Base-by-base conservation (phyloP, 2,888 invertebrate genomes). In the Argyra leucocephala region DNA sequence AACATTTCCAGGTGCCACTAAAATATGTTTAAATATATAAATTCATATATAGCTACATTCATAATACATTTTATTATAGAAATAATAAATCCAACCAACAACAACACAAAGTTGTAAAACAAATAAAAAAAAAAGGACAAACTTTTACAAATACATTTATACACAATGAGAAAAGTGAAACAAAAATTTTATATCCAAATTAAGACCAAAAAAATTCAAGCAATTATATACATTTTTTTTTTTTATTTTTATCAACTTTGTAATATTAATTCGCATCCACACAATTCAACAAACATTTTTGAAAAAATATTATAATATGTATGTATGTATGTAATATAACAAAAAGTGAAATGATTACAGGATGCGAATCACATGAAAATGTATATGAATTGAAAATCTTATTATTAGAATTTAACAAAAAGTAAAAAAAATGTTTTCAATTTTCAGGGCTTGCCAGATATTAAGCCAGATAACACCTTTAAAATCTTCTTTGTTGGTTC, bases 391-490 rank as follows among this genome's bases (percentile, higher is more conserved):
- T n/a, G n/a, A 31, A 31, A 31, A 31, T 31, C 7, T 12, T 31
- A 12, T 31, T 31, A 31, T 31, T 31, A n/a, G 7, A 31, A 31
- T 31, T 7, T 10, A 31, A 31, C 31, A 31, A 31, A 31, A 31
- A 48, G 1, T 48, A 48, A n/a, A 48, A 31, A 31, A 31, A 31
- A 5, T 7, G 10, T 31, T 7, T 31, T 10, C 31, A 7, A 7
- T 31, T 48, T 48, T 48, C n/a, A 48, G 48, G 48, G 48, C 48
- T 48, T 48, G 48, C 48, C 48, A 48, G 48, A 48, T 48, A 48
- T 48, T 48, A 15, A 48, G 1, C 48, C n/a, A 48, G 48, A 48
- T 48, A 18, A 48, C 48, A 48, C 48, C 48, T 48, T 18, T 48
- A 18, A 18, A 15, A 1, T 12, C 18, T 9, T 48, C 6, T 18